Percentiles rank a stretch among this genome's conserved stretches.
Conservation (phyloP, 2,113 vertebrate species). For the Callipepla squamata region DNA sequence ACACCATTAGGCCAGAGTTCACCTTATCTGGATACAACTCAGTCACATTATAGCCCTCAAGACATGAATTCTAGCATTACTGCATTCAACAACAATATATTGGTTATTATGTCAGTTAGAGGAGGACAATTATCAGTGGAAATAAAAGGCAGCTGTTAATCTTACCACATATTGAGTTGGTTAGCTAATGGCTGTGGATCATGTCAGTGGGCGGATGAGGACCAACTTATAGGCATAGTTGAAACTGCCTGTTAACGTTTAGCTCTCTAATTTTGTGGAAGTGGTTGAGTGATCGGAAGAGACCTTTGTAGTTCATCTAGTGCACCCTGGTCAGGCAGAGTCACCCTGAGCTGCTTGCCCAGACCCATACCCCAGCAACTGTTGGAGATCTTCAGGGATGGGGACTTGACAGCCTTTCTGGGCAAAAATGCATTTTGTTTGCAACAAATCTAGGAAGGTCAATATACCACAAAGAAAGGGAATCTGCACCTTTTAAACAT, state of each 20-base stretch:
- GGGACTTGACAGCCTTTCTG: background rate
- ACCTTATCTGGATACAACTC: conserved; percentile 80
- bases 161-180: conserved; percentile 73
- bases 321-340: background rate
- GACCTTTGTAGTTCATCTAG: background rate
- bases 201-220: conserved; percentile 66
- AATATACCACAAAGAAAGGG: background rate
- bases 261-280: background rate
- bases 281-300: background rate
- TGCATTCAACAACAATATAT: conserved; percentile 73
- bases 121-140: conserved; percentile 72
- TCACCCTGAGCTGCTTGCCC: background rate
- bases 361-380: background rate
- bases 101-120: conserved; percentile 78
- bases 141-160: conserved; percentile 70
- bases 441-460: conserved; percentile 2
- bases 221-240: conserved; percentile 38
- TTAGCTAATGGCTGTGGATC: conserved; percentile 64
- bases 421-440: background rate
- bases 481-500: background rate
- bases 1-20: conserved; percentile 79
- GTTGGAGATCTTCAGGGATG: background rate
- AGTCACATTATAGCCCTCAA: conserved; percentile 78
- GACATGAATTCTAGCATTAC: conserved; percentile 76
- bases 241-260: conserved; percentile 60